Percentiles rank a stretch among this genome's conserved stretches.
These are phyloP conservation scores for Paradoxurus hermaphroditus DNA, from an alignment of 2,113 vertebrate genomes.

Conservation along the genomic window DNA sequence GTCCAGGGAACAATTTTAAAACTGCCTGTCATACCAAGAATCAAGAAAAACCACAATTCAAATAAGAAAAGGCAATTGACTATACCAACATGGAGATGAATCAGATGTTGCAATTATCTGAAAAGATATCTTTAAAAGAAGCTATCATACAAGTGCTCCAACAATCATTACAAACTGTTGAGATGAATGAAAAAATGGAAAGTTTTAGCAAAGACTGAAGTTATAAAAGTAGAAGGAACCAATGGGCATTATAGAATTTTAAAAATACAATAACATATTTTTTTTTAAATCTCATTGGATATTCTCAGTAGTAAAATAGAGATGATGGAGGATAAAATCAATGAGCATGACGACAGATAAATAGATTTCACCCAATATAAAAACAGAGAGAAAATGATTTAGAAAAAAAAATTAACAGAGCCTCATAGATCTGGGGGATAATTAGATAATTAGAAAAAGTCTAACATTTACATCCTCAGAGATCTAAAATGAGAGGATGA, in stretches of 20 bases:
- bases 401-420: background rate
- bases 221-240: background rate
- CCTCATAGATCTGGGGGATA: background rate
- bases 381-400: background rate
- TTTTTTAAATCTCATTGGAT: background rate
- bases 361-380: background rate
- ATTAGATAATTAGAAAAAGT: background rate
- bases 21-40: background rate
- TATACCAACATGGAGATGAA: constrained; percentile 17
- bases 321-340: background rate
- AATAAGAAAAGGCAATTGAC: constrained; percentile 37
- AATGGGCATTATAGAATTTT: background rate
- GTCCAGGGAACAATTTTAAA: constrained; percentile 10
- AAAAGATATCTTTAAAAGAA: constrained; percentile 11
- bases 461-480: background rate
- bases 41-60: constrained; percentile 30
- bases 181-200: constrained; percentile 31
- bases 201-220: background rate
- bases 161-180: background rate
- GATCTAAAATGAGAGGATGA: background rate
- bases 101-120: background rate
- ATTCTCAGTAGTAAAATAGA: background rate
- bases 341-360: background rate
- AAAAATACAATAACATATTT: background rate
- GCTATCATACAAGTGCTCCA: constrained; percentile 9